A percentile compares a stretch with the other conserved stretches of the same genome.
Conservation (phyloP, 2,888 invertebrate genomes). For the Horisme vitalbata region DNA sequence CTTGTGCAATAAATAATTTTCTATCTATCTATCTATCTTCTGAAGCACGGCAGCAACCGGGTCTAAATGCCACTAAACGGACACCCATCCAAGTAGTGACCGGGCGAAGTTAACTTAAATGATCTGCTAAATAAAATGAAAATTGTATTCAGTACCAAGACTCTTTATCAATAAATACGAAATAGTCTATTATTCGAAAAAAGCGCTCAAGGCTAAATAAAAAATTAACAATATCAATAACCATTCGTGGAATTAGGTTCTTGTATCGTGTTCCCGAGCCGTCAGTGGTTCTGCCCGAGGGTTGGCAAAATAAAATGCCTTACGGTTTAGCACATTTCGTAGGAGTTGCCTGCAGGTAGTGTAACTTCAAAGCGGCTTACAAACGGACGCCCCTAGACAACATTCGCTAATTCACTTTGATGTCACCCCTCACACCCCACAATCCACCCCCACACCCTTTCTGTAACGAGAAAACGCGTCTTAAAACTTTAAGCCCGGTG, state of each 20-base stretch:
- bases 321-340: slow-evolving; percentile 64
- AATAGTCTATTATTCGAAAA: background rate
- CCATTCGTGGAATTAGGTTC: slow-evolving; percentile 16
- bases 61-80: no score
- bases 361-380: slow-evolving; percentile 78
- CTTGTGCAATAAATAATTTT: no score
- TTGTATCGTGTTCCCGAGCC: slow-evolving; percentile 9
- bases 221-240: slow-evolving; percentile 20
- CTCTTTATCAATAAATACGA: no score
- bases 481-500: slow-evolving; percentile 71
- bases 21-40: no score
- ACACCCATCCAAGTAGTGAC: no score
- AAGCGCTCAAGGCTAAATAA: background rate
- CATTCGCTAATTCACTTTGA: slow-evolving; percentile 82
- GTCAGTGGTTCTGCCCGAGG: slow-evolving; percentile 30
- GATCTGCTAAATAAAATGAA: no score
- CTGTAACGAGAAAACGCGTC: slow-evolving; percentile 75
- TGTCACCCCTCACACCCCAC: slow-evolving; percentile 63
- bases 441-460: slow-evolving; percentile 38
- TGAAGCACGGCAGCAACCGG: no score
- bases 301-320: slow-evolving; percentile 63
- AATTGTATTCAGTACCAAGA: no score
- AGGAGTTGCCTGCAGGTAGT: slow-evolving; percentile 66
- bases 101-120: no score
- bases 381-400: slow-evolving; percentile 81